These are phyloP conservation scores for Mythimna lalbum DNA, from an alignment of 2,888 invertebrate genomes.

Conservation along the genomic window DNA sequence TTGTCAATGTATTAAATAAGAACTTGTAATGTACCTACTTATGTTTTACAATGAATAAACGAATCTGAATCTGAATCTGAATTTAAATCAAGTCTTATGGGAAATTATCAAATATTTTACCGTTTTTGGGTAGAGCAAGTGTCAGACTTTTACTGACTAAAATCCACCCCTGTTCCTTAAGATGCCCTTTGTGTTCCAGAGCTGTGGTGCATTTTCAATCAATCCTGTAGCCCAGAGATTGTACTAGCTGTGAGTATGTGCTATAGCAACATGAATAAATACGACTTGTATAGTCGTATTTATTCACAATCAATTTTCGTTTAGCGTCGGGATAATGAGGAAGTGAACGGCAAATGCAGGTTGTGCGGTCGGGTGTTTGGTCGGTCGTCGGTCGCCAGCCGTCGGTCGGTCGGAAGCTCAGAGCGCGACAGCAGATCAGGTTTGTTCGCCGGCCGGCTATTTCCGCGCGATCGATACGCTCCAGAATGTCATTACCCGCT, in stretches of 20 bases:
- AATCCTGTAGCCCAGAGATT: neutral
- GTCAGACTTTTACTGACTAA: no score
- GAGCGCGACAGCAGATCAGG: constrained; percentile 56
- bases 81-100: neutral
- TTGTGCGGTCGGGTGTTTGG: constrained; percentile 40
- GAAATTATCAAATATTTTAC: no score
- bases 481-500: constrained; percentile 78
- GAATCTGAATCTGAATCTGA: no score
- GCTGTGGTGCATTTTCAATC: no score
- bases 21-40: no score
- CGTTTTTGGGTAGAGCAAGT: no score
- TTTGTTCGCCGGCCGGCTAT: constrained; percentile 67
- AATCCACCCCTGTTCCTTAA: no score
- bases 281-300: constrained; percentile 19
- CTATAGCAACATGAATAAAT: neutral
- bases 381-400: constrained; percentile 30
- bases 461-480: constrained; percentile 76
- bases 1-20: no score
- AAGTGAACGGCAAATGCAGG: constrained; percentile 54
- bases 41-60: no score
- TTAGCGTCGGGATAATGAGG: constrained; percentile 49
- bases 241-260: neutral
- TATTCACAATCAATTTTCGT: constrained; percentile 36
- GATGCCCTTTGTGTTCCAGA: no score
- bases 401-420: constrained; percentile 22